Percentiles rank a stretch among this genome's conserved stretches.
Evolutionary conservation across 2,888 invertebrate species (phyloP).

Genomic region (Spilosoma lubricipeda): DNA sequence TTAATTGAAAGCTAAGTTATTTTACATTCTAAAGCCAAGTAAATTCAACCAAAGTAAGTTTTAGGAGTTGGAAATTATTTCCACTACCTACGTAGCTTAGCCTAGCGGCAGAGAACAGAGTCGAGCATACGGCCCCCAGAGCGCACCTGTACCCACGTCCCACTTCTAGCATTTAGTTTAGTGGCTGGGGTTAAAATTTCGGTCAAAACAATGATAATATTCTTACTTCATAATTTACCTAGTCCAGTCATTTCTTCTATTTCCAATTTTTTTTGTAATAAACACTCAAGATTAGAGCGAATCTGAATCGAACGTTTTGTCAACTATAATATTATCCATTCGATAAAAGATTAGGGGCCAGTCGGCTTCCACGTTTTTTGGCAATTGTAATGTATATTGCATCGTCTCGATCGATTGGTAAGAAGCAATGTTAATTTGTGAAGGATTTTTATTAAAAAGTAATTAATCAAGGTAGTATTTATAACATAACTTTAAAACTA

Average conservation of each 20-base stretch:
- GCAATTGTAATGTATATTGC: too few species aligned
- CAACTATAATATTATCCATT: not conserved
- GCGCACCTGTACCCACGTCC: not conserved
- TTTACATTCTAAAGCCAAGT: not conserved
- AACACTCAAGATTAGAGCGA: not conserved
- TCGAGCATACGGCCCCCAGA: not conserved
- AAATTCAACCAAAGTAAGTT: not conserved
- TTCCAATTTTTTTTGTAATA: too few species aligned
- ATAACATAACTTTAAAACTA: too few species aligned
- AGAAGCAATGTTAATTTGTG: too few species aligned
- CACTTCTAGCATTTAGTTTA: not conserved
- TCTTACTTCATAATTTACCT: not conserved
- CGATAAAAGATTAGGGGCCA: too few species aligned
- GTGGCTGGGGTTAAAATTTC: not conserved
- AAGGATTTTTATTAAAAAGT: too few species aligned
- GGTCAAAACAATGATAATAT: not conserved
- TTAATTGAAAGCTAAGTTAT: not conserved
- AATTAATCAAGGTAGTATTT: not conserved
- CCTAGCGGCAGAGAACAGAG: not conserved
- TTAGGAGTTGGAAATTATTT: not conserved
- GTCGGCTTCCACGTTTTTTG: too few species aligned
- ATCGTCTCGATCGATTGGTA: too few species aligned
- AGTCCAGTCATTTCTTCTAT: not conserved
- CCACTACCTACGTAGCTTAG: not conserved
- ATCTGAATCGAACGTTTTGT: not conserved